phyloP scores from a whole-genome alignment of 2,888 invertebrate species.

The Hyles lineata region DNA sequence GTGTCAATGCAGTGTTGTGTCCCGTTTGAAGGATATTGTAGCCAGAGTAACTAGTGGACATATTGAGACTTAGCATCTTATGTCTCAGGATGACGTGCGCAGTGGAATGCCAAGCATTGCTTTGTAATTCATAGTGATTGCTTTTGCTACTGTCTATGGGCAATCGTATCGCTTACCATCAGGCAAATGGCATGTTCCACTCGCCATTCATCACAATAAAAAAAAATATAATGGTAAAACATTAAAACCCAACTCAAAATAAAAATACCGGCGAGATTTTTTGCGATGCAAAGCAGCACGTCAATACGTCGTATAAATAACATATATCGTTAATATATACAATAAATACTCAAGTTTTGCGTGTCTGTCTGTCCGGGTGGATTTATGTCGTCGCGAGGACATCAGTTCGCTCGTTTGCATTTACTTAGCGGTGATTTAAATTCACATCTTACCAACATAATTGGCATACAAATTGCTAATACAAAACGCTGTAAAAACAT shows the following conservation, averaged over 20 bases:
- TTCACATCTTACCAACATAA: constrained; percentile 19
- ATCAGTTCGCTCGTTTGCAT: constrained; percentile 29
- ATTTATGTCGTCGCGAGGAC: constrained; percentile 31
- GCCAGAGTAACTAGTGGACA: too few species aligned
- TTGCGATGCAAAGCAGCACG: constrained; percentile 18
- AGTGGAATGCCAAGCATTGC: too few species aligned
- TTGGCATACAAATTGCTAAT: constrained; percentile 24
- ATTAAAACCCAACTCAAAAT: background rate
- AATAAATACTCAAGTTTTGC: constrained; percentile 59
- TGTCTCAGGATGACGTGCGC: too few species aligned
- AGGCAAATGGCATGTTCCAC: too few species aligned
- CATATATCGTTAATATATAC: constrained; percentile 69
- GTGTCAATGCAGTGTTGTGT: too few species aligned
- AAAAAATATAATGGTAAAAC: too few species aligned
- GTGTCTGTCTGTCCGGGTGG: constrained; percentile 40
- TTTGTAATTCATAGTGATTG: too few species aligned
- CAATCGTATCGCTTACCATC: too few species aligned
- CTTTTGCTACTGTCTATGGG: too few species aligned
- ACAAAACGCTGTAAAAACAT: background rate
- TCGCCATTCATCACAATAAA: too few species aligned
- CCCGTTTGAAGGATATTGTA: too few species aligned
- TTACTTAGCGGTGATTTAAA: constrained; percentile 28
- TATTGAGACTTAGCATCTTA: too few species aligned
- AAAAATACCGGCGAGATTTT: background rate
- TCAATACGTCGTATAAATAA: constrained; percentile 49